Evolutionary conservation across 2,797 vertebrate species (phyloP).

Genomic region (Parauchenoglanis ngamensis): DNA sequence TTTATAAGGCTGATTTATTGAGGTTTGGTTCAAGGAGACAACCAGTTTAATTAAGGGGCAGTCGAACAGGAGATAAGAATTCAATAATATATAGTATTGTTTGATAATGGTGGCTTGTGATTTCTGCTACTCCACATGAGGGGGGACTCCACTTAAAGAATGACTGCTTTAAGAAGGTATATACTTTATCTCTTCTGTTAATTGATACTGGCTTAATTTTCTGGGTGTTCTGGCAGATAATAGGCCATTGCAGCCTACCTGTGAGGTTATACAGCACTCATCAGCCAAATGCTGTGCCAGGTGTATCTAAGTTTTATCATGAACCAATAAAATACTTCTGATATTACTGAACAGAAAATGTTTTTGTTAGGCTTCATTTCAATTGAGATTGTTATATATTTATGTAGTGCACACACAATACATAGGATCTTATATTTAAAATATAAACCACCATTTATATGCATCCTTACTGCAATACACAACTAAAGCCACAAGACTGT

Average conservation of each 20-base stretch:
- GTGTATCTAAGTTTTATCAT: not conserved
- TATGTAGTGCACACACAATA: not conserved
- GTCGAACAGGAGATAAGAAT: not conserved
- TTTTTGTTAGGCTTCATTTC: not conserved
- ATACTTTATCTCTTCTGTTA: not conserved
- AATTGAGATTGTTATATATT: not conserved
- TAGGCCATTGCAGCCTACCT: not conserved
- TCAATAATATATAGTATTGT: not conserved
- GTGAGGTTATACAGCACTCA: not conserved
- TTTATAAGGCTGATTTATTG: not conserved
- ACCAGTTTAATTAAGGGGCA: not conserved
- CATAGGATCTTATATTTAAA: not conserved
- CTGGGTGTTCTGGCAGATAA: not conserved
- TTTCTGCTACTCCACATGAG: not conserved
- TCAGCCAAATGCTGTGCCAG: no score
- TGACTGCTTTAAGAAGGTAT: conserved; percentile 4
- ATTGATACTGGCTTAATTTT: not conserved
- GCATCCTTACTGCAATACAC: not conserved
- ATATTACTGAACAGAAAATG: not conserved
- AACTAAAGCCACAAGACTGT: not conserved
- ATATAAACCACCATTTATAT: not conserved
- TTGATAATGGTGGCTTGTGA: not conserved
- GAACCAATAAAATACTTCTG: not conserved
- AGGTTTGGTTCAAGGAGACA: not conserved
- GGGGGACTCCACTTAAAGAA: not conserved